phyloP scores from a whole-genome alignment of 2,113 vertebrate species.

The Brevimyrus niger region DNA sequence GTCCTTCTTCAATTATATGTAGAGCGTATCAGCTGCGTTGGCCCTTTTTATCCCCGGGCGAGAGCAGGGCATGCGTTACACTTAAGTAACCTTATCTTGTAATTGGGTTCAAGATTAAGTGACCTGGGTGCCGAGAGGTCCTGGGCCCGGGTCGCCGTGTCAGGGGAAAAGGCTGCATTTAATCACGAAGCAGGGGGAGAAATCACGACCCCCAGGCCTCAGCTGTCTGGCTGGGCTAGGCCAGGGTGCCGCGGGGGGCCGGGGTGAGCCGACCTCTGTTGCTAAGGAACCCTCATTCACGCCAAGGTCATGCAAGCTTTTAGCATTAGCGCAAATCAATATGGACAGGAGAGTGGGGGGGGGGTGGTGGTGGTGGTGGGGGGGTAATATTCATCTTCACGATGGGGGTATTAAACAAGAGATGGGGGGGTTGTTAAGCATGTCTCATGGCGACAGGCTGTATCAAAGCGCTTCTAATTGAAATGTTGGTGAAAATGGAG shows the following conservation, averaged over 20 bases:
- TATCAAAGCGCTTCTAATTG: conserved; percentile 35
- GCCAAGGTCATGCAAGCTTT: conserved; percentile 61
- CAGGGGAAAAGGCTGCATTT: conserved; percentile 56
- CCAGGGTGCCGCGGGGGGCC: conserved; percentile 23
- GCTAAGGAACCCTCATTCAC: conserved; percentile 56
- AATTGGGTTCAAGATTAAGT: conserved; percentile 77
- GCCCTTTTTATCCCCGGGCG: conserved; percentile 55
- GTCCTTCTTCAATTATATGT: conserved; percentile 65
- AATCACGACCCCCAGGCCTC: conserved; percentile 53
- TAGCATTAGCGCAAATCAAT: conserved; percentile 59
- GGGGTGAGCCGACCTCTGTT: conserved; percentile 38
- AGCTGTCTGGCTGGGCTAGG: conserved; percentile 43
- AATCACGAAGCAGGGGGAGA: conserved; percentile 59
- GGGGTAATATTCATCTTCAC: conserved; percentile 59
- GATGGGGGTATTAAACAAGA: conserved; percentile 52
- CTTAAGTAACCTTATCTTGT: conserved; percentile 74
- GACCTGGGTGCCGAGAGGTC: conserved; percentile 58
- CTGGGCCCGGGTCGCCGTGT: conserved; percentile 61
- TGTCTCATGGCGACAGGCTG: conserved; percentile 15
- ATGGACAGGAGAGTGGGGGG: conserved; percentile 36
- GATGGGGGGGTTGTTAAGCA: conserved; percentile 28
- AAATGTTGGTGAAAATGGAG: conserved; percentile 30
- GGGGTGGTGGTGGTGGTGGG: too few species aligned
- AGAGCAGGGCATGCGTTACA: conserved; percentile 53
- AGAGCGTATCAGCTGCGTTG: conserved; percentile 59